Base-by-base conservation (phyloP, 2,888 invertebrate genomes). In the Polylopha cassiicola region DNA sequence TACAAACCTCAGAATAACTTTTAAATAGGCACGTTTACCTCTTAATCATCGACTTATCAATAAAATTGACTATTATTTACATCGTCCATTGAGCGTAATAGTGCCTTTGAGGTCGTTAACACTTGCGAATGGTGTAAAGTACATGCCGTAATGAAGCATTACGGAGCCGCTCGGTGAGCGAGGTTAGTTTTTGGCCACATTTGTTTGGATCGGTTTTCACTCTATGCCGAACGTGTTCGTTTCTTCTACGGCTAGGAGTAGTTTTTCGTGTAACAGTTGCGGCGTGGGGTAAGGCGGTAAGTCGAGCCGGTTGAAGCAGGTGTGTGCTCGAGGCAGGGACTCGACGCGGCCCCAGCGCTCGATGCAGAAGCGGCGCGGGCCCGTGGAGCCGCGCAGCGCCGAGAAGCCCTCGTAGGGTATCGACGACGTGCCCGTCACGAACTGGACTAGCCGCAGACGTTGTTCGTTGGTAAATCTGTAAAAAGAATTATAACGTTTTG, bases 351-450 rank as follows among this genome's bases (percentile, higher is more conserved):
- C 98, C 97, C 97, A 98, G 71, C 97, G 97, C 77, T 98, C 98
- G 57, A 98, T 94, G 82, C 97, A 98, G 86, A 98, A 98, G 58
- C 97, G 93, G 8, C 98, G 88, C 21, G 97, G 97, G 1, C 98
- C 98, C 26, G 97, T 97, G 4, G 96, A 97, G 37, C 99, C 99
- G 23, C 98, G 88, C 39, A 99, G 82, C 2, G 98, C 98, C 0
- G 96, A 89, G 84, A 99, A 99, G 1, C 99, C 99, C 74, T 99
- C 98, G 75, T 97, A 98, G 0, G 99, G 99, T 61, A 99, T 95
- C 59, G 97, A 97, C 0, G 98, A 97, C 0, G 98, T 98, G 24
- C 99, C 99, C 4, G 99, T 99, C 45, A 99, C 98, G 84, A 99
- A 99, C 81, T 98, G 97, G 18, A 99, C 88, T 42, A 99, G 86